Base-by-base conservation (phyloP, 2,797 vertebrate genomes). In the Xenops minutus region DNA sequence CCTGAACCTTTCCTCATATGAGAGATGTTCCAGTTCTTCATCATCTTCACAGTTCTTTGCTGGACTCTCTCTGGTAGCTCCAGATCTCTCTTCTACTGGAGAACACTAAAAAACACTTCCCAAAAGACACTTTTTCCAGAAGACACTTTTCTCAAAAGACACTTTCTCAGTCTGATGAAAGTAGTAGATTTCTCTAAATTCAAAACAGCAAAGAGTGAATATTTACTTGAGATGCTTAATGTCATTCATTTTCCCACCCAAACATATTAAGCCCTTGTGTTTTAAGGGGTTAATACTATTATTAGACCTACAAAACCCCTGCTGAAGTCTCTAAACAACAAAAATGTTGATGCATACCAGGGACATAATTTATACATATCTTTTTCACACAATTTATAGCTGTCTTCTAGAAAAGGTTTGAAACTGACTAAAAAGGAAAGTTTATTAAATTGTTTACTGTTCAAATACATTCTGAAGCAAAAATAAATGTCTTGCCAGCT, bases 391-490 rank as follows among this genome's bases (percentile, higher is more conserved):
- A 27, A 68, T 86, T 90, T 92, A 89, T 79, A 94, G 80, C 52
- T 85, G 66, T 84, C 71, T 93, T 96, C 85, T 90, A 79, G 85
- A 95, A 95, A 91, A 92, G 85, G 85, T 73, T 83, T 80, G 80
- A 87, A 97, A 95, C 90, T 1, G 0, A 88, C 96, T 95, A 95
- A 94, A 97, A 96, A 82, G 52, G 93, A 67, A 96, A 92, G 89
- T 96, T 94, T 96, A 96, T 96, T 97, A 96, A 95, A 95, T 95
- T 96, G 96, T 96, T 96, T 95, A 97, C 89, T 95, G 78, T 69
- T 94, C 82, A 75, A 95, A 96, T 94, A 88, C 90, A 96, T 91
- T 96, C 93, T 95, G 88, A 94, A 91, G 95, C 86, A 96, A 92
- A 96, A 96, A 96, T 87, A 95, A 91, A 92, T 91, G 88, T 89